Evolutionary conservation across 2,888 invertebrate species (phyloP).

Genomic region (Sceliomorpha sp.): DNA sequence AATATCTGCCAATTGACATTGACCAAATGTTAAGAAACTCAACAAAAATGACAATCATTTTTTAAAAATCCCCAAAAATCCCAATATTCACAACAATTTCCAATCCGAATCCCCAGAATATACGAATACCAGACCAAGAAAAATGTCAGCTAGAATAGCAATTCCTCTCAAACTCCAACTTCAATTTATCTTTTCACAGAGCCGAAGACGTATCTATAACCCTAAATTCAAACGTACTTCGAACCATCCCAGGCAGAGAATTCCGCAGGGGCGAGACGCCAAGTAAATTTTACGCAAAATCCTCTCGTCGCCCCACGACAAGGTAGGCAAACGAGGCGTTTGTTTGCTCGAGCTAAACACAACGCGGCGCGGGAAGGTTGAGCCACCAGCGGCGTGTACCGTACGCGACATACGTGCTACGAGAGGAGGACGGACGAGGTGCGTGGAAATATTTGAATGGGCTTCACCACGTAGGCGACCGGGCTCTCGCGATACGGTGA

Average conservation of each 20-base stretch:
- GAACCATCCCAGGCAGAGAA: neutral
- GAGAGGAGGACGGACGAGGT: conserved; percentile 38
- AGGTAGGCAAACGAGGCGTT: neutral
- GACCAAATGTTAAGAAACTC: too few species aligned
- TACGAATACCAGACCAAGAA: too few species aligned
- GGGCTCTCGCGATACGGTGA: conserved; percentile 8
- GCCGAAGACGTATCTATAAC: too few species aligned
- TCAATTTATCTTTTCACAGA: too few species aligned
- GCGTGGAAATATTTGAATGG: conserved; percentile 57
- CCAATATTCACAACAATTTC: too few species aligned
- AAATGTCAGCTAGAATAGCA: too few species aligned
- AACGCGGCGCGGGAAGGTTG: neutral
- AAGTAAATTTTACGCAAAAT: conserved; percentile 49
- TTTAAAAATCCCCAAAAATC: too few species aligned
- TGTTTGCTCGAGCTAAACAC: conserved; percentile 2
- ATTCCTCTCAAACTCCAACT: too few species aligned
- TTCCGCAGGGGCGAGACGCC: conserved; percentile 29
- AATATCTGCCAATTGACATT: too few species aligned
- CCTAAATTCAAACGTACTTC: too few species aligned
- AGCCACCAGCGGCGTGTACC: conserved; percentile 9
- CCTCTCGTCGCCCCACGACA: conserved; percentile 9
- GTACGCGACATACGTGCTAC: conserved; percentile 26
- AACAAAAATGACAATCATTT: too few species aligned
- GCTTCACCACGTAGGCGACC: conserved; percentile 50
- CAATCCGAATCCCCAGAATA: too few species aligned